Evolutionary conservation across 2,888 invertebrate genomes (phyloP), one percentile per base, ranked within the genome.

Genomic region (Plebejus argus): DNA sequence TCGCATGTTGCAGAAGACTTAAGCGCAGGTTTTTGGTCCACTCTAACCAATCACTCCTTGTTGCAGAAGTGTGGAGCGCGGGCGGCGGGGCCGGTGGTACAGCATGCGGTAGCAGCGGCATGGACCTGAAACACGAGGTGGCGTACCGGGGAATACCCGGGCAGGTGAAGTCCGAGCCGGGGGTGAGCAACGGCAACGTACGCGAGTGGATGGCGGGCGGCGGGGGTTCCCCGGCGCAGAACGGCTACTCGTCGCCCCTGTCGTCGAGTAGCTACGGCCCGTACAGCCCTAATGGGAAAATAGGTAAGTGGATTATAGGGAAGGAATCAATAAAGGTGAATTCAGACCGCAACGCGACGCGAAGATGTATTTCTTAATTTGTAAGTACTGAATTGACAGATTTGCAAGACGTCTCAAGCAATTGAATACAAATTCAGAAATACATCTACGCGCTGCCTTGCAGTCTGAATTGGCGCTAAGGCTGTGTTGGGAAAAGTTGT

Each of bases 251-350:
- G 76, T 97, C 97, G 82, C 97, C 98, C 28, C 96, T 97, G 95
- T 97, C 97, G 77, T 96, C 97, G 23, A 96, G 97, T 90, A 98
- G 97, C 95, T 98, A 98, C 94, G 98, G 98, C 84, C 97, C 97
- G 2, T 98, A 98, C 90, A 98, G 97, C 94, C 98, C 98, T 82
- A 97, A 97, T 91, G 97, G 97, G 86, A 98, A 97, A 95, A 96
- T 97, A 95, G 97, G 98, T 97, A 85, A 96, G 97, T 58, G 58
- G n/a, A n/a, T 1, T 3, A 53, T 53, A 18, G 1, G 49, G 49
- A 2, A 28, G 28, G 28, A 28, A 28, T 28, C 28, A 28, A 28
- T 28, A 28, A 28, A 2, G 28, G 28, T 28, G 1, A 28, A 28
- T 28, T 28, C 28, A 28, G 28, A 28, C 28, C 28, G 28, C 28